phyloP scores from a whole-genome alignment of 1,140 invertebrate genomes.

The Hycleus cichorii region DNA sequence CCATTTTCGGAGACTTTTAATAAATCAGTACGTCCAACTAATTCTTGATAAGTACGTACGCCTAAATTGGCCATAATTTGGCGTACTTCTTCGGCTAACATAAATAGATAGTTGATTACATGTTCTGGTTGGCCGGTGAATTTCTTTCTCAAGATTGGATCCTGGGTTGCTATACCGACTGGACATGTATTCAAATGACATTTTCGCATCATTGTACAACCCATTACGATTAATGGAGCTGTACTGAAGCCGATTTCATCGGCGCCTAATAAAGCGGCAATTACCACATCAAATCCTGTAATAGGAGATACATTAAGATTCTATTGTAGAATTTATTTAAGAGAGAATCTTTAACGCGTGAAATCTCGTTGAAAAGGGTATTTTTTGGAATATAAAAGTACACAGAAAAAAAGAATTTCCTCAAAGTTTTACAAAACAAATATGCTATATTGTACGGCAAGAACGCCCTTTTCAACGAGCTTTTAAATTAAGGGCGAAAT shows the following conservation, averaged over 20 bases:
- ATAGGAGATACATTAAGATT: not conserved
- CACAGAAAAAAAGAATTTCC: too few relatives aligned
- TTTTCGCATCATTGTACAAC: conserved; percentile 99
- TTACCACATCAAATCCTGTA: conserved; percentile 88
- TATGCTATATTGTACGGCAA: too few relatives aligned
- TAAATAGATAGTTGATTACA: conserved; percentile 96
- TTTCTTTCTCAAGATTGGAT: conserved; percentile 90
- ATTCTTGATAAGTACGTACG: conserved; percentile 66
- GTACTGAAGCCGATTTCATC: conserved; percentile 99
- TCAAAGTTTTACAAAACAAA: too few relatives aligned
- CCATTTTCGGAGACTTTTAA: conserved; percentile 58
- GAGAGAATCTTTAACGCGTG: not conserved
- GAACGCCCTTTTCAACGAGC: too few relatives aligned
- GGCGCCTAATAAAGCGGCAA: conserved; percentile 90
- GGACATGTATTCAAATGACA: conserved; percentile 99
- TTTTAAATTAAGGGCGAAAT: too few relatives aligned
- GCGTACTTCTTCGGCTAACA: conserved; percentile 94
- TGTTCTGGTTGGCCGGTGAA: conserved; percentile 97
- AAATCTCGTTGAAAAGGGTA: too few relatives aligned
- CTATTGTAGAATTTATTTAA: not conserved
- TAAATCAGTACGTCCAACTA: conserved; percentile 91
- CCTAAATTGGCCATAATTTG: conserved; percentile 85
- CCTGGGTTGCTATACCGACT: conserved; percentile 96
- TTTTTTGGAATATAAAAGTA: too few relatives aligned
- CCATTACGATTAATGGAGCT: conserved; percentile 92